Base-by-base conservation (phyloP, 2,888 invertebrate species). In the Agrotis ipsilon region DNA sequence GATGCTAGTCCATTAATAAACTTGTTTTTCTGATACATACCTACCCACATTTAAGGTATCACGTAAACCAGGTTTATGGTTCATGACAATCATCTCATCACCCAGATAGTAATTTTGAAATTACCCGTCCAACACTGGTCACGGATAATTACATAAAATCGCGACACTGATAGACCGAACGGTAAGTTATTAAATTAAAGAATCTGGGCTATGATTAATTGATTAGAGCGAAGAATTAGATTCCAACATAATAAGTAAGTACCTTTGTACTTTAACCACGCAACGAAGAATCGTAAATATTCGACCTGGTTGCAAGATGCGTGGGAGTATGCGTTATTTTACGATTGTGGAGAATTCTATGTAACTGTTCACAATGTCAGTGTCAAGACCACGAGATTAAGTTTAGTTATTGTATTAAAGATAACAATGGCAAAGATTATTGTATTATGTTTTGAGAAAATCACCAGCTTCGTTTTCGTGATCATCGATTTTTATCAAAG, bases 181-280 rank as follows among this genome's bases (percentile, higher is more conserved):
- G 52, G 57, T 65, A 67, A 72, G 46, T 80, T 72, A 76, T 75
- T 78, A 32, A 80, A 83, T 82, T 72, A 75, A 51, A n/a, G 67
- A 77, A 81, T 76, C 68, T 79, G 67, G 84, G 82, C 72, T 74
- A 77, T 65, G 55, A 76, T 72, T 75, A 83, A 83, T 82, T 82
- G 78, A 83, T 83, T 83, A 55, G 45, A 74, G 68, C 69, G 74
- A 57, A 61, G 63, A 62, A 68, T 79, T 46, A 69, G 52, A 74
- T 74, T 71, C 48, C 69, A 45, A 63, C 68, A 72, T 51, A 80
- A 57, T 66, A 69, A 49, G 61, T 66, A 69, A 49, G 61, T 68
- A 77, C 55, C 52, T 72, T 72, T 55, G 51, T 74, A 71, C 55
- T 68, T 32, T 18, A 59, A 39, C 4, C 63, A 67, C 61, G 59